Conservation (phyloP, 2,888 invertebrate species). For the Calephelis perditalis region DNA sequence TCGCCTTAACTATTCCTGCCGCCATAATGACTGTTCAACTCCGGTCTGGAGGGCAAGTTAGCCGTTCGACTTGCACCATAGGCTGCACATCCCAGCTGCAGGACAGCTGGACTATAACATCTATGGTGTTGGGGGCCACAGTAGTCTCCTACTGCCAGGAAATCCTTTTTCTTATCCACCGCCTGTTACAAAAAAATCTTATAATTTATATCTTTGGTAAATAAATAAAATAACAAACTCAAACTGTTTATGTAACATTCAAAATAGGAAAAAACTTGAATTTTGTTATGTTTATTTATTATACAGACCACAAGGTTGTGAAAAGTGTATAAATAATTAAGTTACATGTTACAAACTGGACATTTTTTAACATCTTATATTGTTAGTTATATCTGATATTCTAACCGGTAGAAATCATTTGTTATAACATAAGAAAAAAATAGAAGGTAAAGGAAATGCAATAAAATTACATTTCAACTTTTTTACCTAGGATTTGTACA, state of each 20-base stretch:
- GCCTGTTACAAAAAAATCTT: not conserved
- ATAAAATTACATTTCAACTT: conserved; percentile 28
- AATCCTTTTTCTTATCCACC: too few relatives aligned
- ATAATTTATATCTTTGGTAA: conserved; percentile 13
- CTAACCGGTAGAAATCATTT: not conserved
- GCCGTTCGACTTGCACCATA: too few relatives aligned
- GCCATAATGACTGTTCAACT: too few relatives aligned
- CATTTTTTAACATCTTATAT: conserved; percentile 8
- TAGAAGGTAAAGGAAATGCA: conserved; percentile 25
- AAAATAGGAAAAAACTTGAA: too few relatives aligned
- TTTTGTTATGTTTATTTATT: not conserved
- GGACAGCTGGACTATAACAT: too few relatives aligned
- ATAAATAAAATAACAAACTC: not conserved
- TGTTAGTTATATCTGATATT: conserved; percentile 12
- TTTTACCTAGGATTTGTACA: conserved; percentile 41
- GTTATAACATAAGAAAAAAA: conserved; percentile 14
- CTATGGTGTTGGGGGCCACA: too few relatives aligned
- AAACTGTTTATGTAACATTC: too few relatives aligned
- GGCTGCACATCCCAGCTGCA: too few relatives aligned
- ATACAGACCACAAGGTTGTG: conserved; percentile 43
- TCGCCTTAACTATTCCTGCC: too few relatives aligned
- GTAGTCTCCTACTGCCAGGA: too few relatives aligned
- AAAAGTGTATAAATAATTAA: conserved; percentile 37
- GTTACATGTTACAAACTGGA: conserved; percentile 7
- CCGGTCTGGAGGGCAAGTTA: too few relatives aligned